Conservation (phyloP, 1,140 invertebrate species). For the Aphelinus certus region DNA sequence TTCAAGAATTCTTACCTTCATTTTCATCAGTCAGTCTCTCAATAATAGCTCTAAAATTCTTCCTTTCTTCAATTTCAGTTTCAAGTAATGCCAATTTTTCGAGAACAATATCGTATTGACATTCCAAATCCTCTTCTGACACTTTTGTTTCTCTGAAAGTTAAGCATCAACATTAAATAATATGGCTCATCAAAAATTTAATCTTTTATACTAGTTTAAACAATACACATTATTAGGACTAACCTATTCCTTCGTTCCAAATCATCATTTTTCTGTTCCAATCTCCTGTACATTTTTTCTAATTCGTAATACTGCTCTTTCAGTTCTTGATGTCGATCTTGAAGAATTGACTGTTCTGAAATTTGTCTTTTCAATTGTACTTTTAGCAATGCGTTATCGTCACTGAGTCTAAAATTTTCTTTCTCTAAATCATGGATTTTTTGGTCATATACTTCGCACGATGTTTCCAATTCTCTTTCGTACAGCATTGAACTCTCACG, state of each 20-base stretch:
- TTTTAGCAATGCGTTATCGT: constrained; percentile 85
- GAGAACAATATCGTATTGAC: constrained; percentile 90
- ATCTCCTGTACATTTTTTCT: constrained; percentile 85
- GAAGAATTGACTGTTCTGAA: constrained; percentile 74
- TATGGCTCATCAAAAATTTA: not conserved
- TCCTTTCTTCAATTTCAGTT: constrained; percentile 96
- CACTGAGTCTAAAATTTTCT: constrained; percentile 79
- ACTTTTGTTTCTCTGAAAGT: constrained; percentile 82
- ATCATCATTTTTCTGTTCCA: constrained; percentile 98
- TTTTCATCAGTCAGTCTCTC: constrained; percentile 97
- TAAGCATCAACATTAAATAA: not conserved
- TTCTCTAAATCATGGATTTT: constrained; percentile 84
- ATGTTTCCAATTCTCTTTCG: constrained; percentile 92
- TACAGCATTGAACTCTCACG: constrained; percentile 89
- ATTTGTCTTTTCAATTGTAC: constrained; percentile 76
- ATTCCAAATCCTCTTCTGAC: constrained; percentile 92
- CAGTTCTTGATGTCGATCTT: constrained; percentile 79
- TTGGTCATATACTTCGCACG: constrained; percentile 88
- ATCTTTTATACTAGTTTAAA: not conserved
- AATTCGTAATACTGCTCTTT: constrained; percentile 85
- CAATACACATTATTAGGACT: not conserved
- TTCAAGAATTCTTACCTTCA: constrained; percentile 73
- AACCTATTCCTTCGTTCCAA: constrained; percentile 91
- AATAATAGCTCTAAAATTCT: constrained; percentile 86
- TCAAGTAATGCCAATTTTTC: constrained; percentile 97